Evolutionary conservation across 2,797 vertebrate genomes (phyloP).

Genomic region (Ispidina picta): DNA sequence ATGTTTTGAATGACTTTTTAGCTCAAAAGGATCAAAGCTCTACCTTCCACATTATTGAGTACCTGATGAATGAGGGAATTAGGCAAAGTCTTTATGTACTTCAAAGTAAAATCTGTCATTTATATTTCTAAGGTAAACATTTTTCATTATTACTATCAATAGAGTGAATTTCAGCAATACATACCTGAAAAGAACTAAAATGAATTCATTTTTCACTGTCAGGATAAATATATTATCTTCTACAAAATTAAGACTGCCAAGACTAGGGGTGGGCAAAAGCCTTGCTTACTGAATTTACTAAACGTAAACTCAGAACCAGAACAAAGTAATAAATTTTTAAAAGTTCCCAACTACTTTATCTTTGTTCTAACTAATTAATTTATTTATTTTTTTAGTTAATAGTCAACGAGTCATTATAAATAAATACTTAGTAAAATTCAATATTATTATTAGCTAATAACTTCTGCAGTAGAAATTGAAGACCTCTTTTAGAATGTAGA

Average conservation of each 20-base stretch:
- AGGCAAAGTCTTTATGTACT: neutral
- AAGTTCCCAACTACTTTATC: neutral
- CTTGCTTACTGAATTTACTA: neutral
- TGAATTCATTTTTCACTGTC: neutral
- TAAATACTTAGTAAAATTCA: neutral
- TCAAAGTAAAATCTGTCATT: neutral
- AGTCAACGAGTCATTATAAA: neutral
- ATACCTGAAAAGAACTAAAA: neutral
- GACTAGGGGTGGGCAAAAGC: neutral
- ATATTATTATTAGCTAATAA: neutral
- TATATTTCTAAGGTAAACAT: conserved; percentile 4
- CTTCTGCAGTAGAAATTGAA: neutral
- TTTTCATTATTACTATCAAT: neutral
- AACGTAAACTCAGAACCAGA: neutral
- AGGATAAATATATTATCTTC: neutral
- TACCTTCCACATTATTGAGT: neutral
- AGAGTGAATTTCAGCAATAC: neutral
- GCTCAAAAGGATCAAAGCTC: neutral
- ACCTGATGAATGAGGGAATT: conserved; percentile 11
- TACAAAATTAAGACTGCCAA: neutral
- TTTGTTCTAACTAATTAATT: neutral
- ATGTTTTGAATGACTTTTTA: neutral
- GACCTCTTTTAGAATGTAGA: neutral
- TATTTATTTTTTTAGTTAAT: neutral
- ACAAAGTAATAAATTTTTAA: neutral